Evolutionary conservation across 2,888 invertebrate species (phyloP), one percentile per base, ranked within the genome.

Genomic region (Caenorhabditis uteleia): DNA sequence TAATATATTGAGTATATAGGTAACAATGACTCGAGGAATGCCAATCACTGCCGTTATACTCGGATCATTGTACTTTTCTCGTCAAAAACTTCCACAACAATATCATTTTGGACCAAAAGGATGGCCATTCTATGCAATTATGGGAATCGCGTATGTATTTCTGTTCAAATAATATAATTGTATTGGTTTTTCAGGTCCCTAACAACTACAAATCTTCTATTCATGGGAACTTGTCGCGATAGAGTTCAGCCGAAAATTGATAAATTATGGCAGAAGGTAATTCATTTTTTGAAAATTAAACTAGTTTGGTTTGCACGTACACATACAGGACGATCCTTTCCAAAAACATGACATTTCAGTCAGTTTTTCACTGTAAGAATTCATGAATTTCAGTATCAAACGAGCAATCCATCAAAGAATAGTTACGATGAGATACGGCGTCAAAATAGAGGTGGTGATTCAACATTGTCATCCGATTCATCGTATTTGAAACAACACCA

Each of bases 101-200:
- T 72, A 71, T 48, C 77, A 75, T 53, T 77, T 79, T 49, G 79
- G 79, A 16, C 79, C 79, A 8, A 77, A 77, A 60, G 73, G 75
- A 25, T 79, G 77, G 77, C 72, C 75, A 2, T 79, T 79, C 58
- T 79, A 79, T 61, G 71, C 69, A 10, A 58, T 79, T 26, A 70
- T 79, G 58, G 79, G 78, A 29, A 53, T 79, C 18, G 74, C 57
- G 65, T 65, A 42, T 12, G 65, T 50, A 18, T 36, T 54, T 46
- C 25, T 14, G 16, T 10, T 16, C 27, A 14, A 25, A 27, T 38
- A 39, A 25, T 20, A 20, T 20, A 21, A 6, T 45, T 48, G 14
- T 23, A 33, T 26, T 34, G 27, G 18, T 21, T 20, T 48, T 53
- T 20, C 45, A 65, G 70, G 0, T 67, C 77, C 23, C 48, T 79